Conservation (phyloP, 1,140 invertebrate genomes). For the Drosophila nannoptera region DNA sequence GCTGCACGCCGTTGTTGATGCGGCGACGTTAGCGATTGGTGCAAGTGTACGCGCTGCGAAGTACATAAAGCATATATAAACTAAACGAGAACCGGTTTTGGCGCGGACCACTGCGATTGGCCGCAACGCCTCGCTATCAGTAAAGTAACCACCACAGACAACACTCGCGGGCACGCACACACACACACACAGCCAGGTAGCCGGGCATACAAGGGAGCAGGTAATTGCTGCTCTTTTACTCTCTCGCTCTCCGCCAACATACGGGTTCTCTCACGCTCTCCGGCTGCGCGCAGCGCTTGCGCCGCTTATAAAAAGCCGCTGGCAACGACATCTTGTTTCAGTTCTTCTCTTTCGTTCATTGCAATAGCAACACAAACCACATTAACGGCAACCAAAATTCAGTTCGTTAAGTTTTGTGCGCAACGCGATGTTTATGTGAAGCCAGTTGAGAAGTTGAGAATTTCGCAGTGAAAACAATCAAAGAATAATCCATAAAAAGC, state of each 20-base stretch:
- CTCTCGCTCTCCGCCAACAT: conserved; percentile 21
- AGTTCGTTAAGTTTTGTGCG: conserved; percentile 35
- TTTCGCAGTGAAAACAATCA: conserved; percentile 24
- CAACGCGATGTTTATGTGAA: conserved; percentile 47
- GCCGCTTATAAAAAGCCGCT: conserved; percentile 44
- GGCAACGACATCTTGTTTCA: conserved; percentile 25
- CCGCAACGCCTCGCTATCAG: conserved; percentile 23
- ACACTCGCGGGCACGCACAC: conserved; percentile 12
- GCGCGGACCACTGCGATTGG: conserved; percentile 51
- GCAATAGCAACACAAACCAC: conserved; percentile 31
- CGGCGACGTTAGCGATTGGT: conserved; percentile 61
- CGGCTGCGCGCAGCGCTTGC: conserved; percentile 25
- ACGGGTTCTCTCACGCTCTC: conserved; percentile 19
- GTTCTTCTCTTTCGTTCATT: conserved; percentile 47
- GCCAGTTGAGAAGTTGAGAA: conserved; percentile 9
- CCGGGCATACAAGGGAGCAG: conserved; percentile 11
- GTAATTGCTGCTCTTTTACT: conserved; percentile 9
- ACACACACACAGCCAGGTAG: conserved; percentile 3
- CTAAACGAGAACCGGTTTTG: conserved; percentile 57
- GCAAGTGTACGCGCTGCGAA: conserved; percentile 68
- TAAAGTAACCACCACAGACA: background rate
- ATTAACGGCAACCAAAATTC: conserved; percentile 14
- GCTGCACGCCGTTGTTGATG: conserved; percentile 32
- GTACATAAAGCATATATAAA: conserved; percentile 59
- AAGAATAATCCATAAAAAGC: conserved; percentile 26